Conservation (phyloP, 1,140 invertebrate species). For the Papilio aristodemus region DNA sequence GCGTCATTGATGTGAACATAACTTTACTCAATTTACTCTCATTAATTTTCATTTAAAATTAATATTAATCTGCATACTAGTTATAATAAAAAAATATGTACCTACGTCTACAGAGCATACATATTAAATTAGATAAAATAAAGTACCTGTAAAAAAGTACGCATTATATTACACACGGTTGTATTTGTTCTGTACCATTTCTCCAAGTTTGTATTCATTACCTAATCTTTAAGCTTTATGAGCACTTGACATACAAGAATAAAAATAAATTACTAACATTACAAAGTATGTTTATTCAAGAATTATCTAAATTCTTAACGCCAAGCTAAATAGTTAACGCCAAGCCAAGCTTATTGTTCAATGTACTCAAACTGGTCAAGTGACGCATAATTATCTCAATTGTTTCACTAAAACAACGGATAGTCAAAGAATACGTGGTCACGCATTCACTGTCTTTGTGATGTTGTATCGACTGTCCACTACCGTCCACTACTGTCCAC, state of each 20-base stretch:
- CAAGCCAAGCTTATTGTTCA: constrained; percentile 11
- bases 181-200: constrained; percentile 6
- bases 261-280: background rate
- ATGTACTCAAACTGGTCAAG: background rate
- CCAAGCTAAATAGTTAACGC: constrained; percentile 24
- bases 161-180: too few relatives aligned
- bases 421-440: constrained; percentile 10
- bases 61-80: background rate
- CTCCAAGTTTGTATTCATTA: background rate
- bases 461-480: constrained; percentile 3
- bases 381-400: constrained; percentile 16
- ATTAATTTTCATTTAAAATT: constrained; percentile 22
- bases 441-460: constrained; percentile 2
- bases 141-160: background rate
- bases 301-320: constrained; percentile 13
- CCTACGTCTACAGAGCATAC: too few relatives aligned
- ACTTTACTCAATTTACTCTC: constrained; percentile 41
- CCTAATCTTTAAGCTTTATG: background rate
- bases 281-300: constrained; percentile 12
- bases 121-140: too few relatives aligned
- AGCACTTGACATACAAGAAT: background rate
- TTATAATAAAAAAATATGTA: too few relatives aligned
- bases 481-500: background rate
- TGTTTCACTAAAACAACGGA: background rate
- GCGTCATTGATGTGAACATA: constrained; percentile 53